Evolutionary conservation across 2,113 vertebrate genomes (phyloP), one percentile per base, ranked within the genome.

Genomic region (Okapia johnstoni): DNA sequence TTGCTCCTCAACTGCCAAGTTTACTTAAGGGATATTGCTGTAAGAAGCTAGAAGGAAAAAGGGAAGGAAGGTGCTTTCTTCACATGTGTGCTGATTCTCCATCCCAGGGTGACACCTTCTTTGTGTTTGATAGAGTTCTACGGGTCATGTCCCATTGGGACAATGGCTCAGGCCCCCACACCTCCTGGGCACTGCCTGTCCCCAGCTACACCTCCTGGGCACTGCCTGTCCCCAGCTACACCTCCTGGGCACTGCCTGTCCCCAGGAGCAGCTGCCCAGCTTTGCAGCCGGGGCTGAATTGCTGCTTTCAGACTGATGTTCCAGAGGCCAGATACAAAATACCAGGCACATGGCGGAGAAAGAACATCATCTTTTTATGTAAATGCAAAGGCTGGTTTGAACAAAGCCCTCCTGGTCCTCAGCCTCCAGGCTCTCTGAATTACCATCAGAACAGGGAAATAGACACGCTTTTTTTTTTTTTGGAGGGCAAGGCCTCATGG

Each of bases 231-330:
- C 90, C 96, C 95, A 95, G 96, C n/a, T n/a, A n/a, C n/a, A n/a
- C n/a, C n/a, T n/a, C n/a, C n/a, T n/a, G n/a, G 66, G 66, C 66
- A 36, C 19, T 36, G 66, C 17, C 97, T 76, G 90, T 63, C 91
- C 90, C 96, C 95, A 95, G 96, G 85, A 97, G 43, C 1, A n/a
- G 85, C 96, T 70, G 90, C 61, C 97, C 58, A 61, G 86, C 73
- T 94, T 57, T 80, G 30, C 52, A 46, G 3, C 88, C 23, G 26
- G 90, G 26, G 36, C 6, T 79, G 43, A 89, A 87, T 14, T 3
- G 11, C 93, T 43, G 54, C 13, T 85, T 96, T 77, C 63, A 66
- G 97, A 90, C 85, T 77, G 90, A 43, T 30, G 36, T 95, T 55
- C 88, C 95, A 70, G 66, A 55, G 85, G 83, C 84, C 55, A 80